phyloP scores from a whole-genome alignment of 2,797 vertebrate genomes.

The Halcyon chelicuti region DNA sequence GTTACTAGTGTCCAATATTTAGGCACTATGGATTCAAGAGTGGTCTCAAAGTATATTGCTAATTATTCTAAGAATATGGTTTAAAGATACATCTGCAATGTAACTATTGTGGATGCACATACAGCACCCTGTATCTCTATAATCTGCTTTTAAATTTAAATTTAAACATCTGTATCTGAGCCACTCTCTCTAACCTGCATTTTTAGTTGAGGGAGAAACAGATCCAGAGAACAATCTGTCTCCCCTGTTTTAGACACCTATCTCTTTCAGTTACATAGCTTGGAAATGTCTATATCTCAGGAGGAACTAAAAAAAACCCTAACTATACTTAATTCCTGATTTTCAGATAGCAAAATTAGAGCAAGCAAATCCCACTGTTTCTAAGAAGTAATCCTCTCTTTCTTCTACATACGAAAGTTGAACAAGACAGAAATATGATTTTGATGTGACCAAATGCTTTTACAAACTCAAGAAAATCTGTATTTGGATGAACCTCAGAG shows the following conservation, averaged over 20 bases:
- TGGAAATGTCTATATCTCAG: neutral
- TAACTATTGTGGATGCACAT: neutral
- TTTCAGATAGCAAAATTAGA: neutral
- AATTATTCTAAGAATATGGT: neutral
- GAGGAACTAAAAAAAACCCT: neutral
- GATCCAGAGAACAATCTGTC: neutral
- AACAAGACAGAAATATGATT: neutral
- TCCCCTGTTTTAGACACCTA: neutral
- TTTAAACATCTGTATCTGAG: neutral
- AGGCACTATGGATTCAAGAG: neutral
- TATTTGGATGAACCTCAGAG: neutral
- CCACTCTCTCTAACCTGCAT: neutral
- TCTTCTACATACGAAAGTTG: neutral
- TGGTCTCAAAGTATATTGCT: neutral
- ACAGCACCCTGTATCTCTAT: neutral
- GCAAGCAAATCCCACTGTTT: neutral
- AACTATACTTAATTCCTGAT: neutral
- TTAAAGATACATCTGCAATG: neutral
- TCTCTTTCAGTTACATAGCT: neutral
- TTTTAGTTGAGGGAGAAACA: neutral
- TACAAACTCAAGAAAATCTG: neutral
- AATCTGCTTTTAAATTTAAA: neutral
- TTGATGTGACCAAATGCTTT: neutral
- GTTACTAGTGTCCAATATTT: neutral
- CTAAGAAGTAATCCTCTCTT: neutral